Conservation (phyloP, 2,888 invertebrate genomes). For the Drosophila sordidapex region DNA sequence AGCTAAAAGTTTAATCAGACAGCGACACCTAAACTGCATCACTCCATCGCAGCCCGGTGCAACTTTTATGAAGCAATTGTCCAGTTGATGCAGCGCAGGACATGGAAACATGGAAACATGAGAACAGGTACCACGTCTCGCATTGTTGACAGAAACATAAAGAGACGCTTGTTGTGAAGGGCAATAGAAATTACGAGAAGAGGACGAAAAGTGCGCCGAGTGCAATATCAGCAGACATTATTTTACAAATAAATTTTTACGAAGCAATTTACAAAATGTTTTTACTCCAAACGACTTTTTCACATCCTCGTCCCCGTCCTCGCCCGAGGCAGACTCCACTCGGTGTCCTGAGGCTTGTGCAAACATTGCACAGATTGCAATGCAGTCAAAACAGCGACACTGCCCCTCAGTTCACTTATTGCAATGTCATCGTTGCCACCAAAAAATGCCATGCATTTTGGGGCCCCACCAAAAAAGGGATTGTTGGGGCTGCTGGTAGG, state of each 20-base stretch:
- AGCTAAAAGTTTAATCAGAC: constrained; percentile 64
- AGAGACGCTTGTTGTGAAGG: constrained; percentile 55
- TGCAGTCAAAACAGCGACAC: constrained; percentile 50
- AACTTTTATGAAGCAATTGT: constrained; percentile 62
- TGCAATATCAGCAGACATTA: constrained; percentile 37
- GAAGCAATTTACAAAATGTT: constrained; percentile 83
- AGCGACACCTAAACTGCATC: constrained; percentile 21
- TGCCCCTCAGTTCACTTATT: constrained; percentile 41
- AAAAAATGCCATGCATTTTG: constrained; percentile 67
- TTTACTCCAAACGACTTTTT: constrained; percentile 81
- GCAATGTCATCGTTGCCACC: constrained; percentile 65
- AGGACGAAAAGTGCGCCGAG: constrained; percentile 11
- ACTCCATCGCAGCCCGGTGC: constrained; percentile 23
- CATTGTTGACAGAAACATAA: constrained; percentile 79
- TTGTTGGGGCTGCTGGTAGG: not conserved
- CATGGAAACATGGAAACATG: constrained; percentile 24
- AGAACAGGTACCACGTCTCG: constrained; percentile 55
- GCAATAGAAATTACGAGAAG: constrained; percentile 63
- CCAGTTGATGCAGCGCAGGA: constrained; percentile 40
- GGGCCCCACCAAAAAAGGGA: constrained; percentile 1
- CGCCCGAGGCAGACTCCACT: constrained; percentile 49
- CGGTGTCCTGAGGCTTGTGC: constrained; percentile 57
- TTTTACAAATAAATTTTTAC: constrained; percentile 83
- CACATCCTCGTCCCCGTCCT: constrained; percentile 50
- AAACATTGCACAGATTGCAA: constrained; percentile 78